A percentile compares a stretch with the other conserved stretches of the same genome.
Conservation (phyloP, 1,140 invertebrate genomes). For the Achroia grisella region DNA sequence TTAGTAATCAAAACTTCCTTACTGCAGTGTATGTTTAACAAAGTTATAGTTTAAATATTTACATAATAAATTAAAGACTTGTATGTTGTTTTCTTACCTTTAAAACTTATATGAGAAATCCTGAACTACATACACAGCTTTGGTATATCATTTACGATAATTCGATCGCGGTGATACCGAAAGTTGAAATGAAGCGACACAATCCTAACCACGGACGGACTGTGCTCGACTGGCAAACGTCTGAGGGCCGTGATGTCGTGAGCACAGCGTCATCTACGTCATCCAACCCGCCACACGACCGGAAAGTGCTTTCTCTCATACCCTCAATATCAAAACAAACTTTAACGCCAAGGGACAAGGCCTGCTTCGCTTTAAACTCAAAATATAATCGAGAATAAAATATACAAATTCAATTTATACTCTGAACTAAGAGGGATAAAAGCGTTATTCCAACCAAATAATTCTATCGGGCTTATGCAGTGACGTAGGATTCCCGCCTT, state of each 20-base stretch:
- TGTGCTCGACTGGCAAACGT: conserved; percentile 44
- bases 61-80: no score
- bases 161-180: conserved; percentile 17
- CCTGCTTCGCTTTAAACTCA: conserved; percentile 21
- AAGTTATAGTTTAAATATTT: background rate
- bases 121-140: conserved; percentile 15
- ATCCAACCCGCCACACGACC: conserved; percentile 50
- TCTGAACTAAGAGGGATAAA: conserved; percentile 26
- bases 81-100: conserved; percentile 1
- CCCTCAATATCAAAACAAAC: conserved; percentile 25
- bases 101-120: conserved; percentile 1
- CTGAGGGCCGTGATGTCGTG: conserved; percentile 27
- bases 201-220: conserved; percentile 36
- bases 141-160: conserved; percentile 22
- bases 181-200: conserved; percentile 4
- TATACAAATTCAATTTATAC: conserved; percentile 31
- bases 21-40: no score
- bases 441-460: conserved; percentile 22
- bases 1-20: no score
- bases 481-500: conserved; percentile 51
- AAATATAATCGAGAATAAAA: background rate
- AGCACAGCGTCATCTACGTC: conserved; percentile 58
- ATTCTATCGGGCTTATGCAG: background rate
- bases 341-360: conserved; percentile 39
- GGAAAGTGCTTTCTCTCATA: conserved; percentile 67